Evolutionary conservation across 2,113 vertebrate genomes (phyloP).

Genomic region (Sinocyclocheilus anophthalmus): DNA sequence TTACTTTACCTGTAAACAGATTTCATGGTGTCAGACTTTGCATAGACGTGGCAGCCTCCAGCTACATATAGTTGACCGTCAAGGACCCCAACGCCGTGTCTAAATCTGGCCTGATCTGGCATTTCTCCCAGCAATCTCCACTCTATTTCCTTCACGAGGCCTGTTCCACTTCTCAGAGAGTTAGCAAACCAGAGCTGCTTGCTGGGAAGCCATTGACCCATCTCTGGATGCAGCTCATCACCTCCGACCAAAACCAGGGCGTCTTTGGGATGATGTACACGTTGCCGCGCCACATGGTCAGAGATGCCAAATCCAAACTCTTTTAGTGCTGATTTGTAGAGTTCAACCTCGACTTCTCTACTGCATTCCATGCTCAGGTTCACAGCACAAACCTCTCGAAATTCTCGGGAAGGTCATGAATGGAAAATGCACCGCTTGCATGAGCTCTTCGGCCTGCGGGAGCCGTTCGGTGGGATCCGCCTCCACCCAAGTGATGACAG

Average conservation of each 20-base stretch:
- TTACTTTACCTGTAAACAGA: slow-evolving; percentile 83
- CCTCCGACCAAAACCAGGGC: slow-evolving; percentile 85
- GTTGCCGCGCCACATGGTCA: slow-evolving; percentile 61
- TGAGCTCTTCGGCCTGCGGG: slow-evolving; percentile 71
- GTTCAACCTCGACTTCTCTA: slow-evolving; percentile 63
- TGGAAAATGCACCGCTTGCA: slow-evolving; percentile 84
- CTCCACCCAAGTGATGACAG: slow-evolving; percentile 82
- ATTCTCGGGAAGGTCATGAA: slow-evolving; percentile 88
- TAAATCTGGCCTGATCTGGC: slow-evolving; percentile 83
- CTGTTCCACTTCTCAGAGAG: slow-evolving; percentile 79
- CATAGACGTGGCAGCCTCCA: slow-evolving; percentile 88
- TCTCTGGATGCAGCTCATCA: slow-evolving; percentile 78
- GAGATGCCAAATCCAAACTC: slow-evolving; percentile 67
- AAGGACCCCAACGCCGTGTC: slow-evolving; percentile 79
- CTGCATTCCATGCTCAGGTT: slow-evolving; percentile 74
- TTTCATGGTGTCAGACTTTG: slow-evolving; percentile 79
- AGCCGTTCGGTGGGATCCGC: slow-evolving; percentile 74
- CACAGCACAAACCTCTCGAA: slow-evolving; percentile 80
- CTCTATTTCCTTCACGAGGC: slow-evolving; percentile 84
- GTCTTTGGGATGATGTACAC: slow-evolving; percentile 78
- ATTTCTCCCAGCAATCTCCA: slow-evolving; percentile 83
- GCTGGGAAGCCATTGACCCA: slow-evolving; percentile 76
- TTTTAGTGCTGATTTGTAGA: slow-evolving; percentile 71
- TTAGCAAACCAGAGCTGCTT: slow-evolving; percentile 84
- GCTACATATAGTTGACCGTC: slow-evolving; percentile 78